These are phyloP conservation scores for Aldrovandia affinis DNA, from an alignment of 2,797 vertebrate species.

Conservation along the genomic window DNA sequence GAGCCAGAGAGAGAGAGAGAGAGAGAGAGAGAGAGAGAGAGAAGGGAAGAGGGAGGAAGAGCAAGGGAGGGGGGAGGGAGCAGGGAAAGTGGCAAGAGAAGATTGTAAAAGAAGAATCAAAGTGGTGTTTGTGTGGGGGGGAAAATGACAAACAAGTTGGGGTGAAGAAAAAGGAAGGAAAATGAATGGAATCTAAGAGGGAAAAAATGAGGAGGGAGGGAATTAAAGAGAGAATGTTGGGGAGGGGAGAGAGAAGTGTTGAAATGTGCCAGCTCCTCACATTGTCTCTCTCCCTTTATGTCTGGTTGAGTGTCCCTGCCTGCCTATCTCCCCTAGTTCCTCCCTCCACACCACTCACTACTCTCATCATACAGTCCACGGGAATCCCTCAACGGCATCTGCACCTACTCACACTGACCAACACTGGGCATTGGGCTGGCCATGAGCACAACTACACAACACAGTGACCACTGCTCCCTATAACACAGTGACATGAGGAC, in stretches of 20 bases:
- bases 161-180: neutral
- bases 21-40: neutral
- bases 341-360: neutral
- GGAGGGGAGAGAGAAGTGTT: neutral
- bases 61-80: neutral
- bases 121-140: neutral
- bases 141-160: neutral
- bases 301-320: neutral
- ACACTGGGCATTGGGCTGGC: neutral
- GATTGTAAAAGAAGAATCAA: slow-evolving; percentile 9
- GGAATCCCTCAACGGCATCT: neutral
- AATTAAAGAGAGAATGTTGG: neutral
- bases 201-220: neutral
- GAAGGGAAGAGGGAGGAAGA: neutral
- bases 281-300: slow-evolving; percentile 20
- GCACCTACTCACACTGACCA: neutral
- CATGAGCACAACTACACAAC: neutral
- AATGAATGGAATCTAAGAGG: neutral
- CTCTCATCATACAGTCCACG: neutral
- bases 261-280: slow-evolving; percentile 22
- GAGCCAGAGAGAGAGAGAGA: neutral
- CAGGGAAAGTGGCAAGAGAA: slow-evolving; percentile 19
- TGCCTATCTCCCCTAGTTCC: slow-evolving; percentile 2
- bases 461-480: neutral
- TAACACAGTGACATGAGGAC: neutral